Evolutionary conservation across 2,888 invertebrate species (phyloP), one percentile per base, ranked within the genome.

Genomic region (Meiosimyza platycephala): DNA sequence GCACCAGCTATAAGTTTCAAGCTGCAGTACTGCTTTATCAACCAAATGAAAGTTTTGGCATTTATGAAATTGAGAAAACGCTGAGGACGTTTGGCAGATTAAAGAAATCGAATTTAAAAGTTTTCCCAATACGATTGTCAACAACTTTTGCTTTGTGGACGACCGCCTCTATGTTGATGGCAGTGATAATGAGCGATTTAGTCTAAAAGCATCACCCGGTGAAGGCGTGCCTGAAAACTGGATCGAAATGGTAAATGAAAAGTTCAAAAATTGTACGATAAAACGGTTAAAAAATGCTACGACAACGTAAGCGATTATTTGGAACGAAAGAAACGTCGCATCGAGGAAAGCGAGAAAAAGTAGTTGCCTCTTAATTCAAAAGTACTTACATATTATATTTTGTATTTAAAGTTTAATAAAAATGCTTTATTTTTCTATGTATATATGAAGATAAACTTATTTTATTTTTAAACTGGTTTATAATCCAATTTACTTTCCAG

Each of bases 401-500:
- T 67, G 57, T 50, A 68, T 52, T 64, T 64, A 51, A 54, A 69
- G 59, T 69, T 47, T 55, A 67, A 57, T 50, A 50, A 40, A 59
- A 68, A 68, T 50, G 22, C 11, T 18, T 68, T 57, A 11, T 50
- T 15, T 18, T 16, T n/a, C 28, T 18, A 28, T 59, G 18, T 68
- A 71, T 59, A 57, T 75, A 74, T 76, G 73, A 76, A 73, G 18
- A 57, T 67, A 48, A 66, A 52, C 62, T 70, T 68, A 62, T 64
- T 57, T 74, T 54, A 13, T 64, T 11, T 78, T 93, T 95, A 99
- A 76, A 99, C 91, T 0, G 99, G 99, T 85, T 99, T 99, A 88
- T 99, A 99, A 88, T 99, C 99, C 77, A 99, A 89, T 88, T 99
- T 99, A 83, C 98, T 98, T 87, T 99, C 99, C 72, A 99, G 89